Percentiles rank a stretch among this genome's conserved stretches.
Evolutionary conservation across 2,797 vertebrate species (phyloP).

Genomic region (Thamnophis elegans): DNA sequence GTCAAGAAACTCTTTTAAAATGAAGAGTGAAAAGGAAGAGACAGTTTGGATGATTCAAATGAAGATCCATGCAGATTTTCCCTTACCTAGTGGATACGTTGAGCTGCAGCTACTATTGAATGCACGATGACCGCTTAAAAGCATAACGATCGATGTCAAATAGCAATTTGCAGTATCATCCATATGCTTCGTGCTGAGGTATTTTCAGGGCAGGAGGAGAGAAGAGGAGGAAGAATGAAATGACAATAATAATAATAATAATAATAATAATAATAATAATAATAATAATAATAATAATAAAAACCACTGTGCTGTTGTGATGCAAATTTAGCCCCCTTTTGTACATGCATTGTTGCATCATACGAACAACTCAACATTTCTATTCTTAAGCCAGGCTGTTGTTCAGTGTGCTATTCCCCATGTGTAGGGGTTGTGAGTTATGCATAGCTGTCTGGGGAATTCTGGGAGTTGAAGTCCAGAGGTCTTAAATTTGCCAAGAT

Average conservation of each 20-base stretch:
- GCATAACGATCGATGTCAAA: background rate
- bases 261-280: too few relatives aligned
- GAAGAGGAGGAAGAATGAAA: background rate
- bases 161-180: too few relatives aligned
- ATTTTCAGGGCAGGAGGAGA: background rate
- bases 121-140: too few relatives aligned
- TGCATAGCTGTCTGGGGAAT: background rate
- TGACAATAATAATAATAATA: too few relatives aligned
- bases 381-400: background rate
- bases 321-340: background rate
- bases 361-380: background rate
- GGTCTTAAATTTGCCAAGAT: background rate
- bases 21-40: background rate
- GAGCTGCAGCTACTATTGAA: background rate
- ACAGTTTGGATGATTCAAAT: background rate
- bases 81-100: background rate
- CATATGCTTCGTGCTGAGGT: background rate
- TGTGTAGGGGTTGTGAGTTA: background rate
- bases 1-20: background rate
- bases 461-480: background rate
- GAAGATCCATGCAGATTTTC: background rate
- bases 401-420: background rate
- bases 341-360: background rate
- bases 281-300: too few relatives aligned
- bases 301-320: background rate